A percentile compares a stretch with the other conserved stretches of the same genome.
These are phyloP conservation scores for Falco punctatus DNA, from an alignment of 2,113 vertebrate species.

Conservation along the genomic window DNA sequence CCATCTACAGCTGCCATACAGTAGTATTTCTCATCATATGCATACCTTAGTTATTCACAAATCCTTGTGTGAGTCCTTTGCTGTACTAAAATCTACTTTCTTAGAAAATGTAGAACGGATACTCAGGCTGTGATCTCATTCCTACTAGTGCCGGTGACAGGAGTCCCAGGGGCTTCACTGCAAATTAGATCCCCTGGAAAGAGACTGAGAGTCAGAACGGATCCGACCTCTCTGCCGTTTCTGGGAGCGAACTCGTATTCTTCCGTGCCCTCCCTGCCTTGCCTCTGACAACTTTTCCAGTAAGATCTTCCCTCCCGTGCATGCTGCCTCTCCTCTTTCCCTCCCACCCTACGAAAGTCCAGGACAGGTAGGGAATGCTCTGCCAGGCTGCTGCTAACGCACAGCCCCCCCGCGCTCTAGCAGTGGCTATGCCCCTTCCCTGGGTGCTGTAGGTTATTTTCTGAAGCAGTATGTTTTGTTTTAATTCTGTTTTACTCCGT, in stretches of 20 bases:
- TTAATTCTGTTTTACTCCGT: slow-evolving; percentile 19
- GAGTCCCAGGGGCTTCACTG: slow-evolving; percentile 51
- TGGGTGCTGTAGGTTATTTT: neutral
- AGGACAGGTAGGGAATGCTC: neutral
- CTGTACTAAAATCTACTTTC: slow-evolving; percentile 32
- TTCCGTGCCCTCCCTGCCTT: neutral
- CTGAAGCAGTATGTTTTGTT: neutral
- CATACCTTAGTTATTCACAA: neutral
- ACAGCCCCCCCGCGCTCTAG: neutral
- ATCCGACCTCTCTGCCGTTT: slow-evolving; percentile 24
- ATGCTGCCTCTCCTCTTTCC: neutral
- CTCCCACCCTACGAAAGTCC: neutral
- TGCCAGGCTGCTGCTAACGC: neutral
- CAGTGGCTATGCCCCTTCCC: neutral
- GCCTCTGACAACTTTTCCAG: slow-evolving; percentile 42
- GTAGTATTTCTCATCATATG: neutral
- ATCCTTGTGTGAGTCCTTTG: neutral
- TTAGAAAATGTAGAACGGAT: neutral
- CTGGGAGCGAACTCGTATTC: slow-evolving; percentile 2
- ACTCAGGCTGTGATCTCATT: slow-evolving; percentile 55
- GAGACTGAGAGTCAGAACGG: neutral
- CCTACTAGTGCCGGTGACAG: neutral
- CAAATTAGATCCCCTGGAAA: slow-evolving; percentile 57
- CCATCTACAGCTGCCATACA: neutral
- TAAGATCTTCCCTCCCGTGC: neutral